Base-by-base conservation (phyloP, 2,113 vertebrate genomes). In the Alouatta palliata region DNA sequence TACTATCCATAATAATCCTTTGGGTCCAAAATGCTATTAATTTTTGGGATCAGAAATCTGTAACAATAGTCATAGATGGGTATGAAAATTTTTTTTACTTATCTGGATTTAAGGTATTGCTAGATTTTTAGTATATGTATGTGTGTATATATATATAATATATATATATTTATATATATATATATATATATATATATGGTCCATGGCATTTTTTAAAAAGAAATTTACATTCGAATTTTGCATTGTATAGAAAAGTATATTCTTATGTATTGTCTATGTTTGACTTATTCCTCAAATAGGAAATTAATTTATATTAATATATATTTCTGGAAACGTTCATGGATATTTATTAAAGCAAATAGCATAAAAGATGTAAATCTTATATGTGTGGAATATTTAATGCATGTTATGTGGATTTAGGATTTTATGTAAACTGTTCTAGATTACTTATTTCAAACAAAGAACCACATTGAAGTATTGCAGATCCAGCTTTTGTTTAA, bases 401-500 rank as follows among this genome's bases (percentile, higher is more conserved):
- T 83, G 20, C 20, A n/a, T 52, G 1, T 30, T 35, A 10, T 0
- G 0, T 91, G 79, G 11, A 2, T 32, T 95, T 95, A 97, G 52
- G 92, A 92, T 95, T 94, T 90, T 89, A 94, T 94, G 95, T 75
- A 91, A 90, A 1, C 79, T 79, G 23, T 98, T 99, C 98, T 98
- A 98, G 98, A 98, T 86, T 87, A 58, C 19, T 80, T 97, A 49
- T 93, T 79, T 95, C 94, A 94, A 19, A 83, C 88, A 98, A 98
- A 97, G 97, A 95, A 86, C 73, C 76, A 80, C 56, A 14, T 19
- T 85, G 3, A 92, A 90, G 35, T 95, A 83, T 98, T 97, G 97
- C n/a, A 80, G 82, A 97, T 97, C 96, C 93, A 95, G 90, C 80
- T 85, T 96, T 97, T 93, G 14, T 73, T 21, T 76, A 66, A 37